Evolutionary conservation across 2,113 vertebrate species (phyloP), one percentile per base, ranked within the genome.

Genomic region (Corythoichthys intestinalis): DNA sequence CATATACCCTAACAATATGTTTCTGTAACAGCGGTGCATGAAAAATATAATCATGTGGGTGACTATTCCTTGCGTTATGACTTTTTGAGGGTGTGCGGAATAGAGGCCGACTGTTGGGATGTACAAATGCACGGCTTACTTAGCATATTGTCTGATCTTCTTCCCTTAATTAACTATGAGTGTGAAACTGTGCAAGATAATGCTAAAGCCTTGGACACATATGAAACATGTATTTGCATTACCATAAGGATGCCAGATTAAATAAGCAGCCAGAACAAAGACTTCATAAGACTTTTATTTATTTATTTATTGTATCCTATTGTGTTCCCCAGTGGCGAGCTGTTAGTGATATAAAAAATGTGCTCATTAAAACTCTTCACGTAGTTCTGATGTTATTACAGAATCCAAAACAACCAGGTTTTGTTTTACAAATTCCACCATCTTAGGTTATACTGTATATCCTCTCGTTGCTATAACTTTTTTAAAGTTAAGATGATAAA

Each of bases 251-350:
- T 73, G 28, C 62, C 54, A 66, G 65, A 66, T 68, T 60, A 65
- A 71, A 65, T 75, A 70, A 69, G 68, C 38, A 63, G 10, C n/a
- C 48, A 35, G 46, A 71, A 69, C 50, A 72, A 69, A 73, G 57
- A 37, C 34, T 58, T 53, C 65, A 0, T 50, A 49, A 70, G 67
- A 60, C 70, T 28, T 20, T 20, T 14, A 14, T 14, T 49, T 3
- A 4, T 49, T 49, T 52, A 4, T 66, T 56, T 76, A 14, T 58
- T 20, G 56, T 4, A 48, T 48, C 41, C 41, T 67, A 54, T 68
- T 65, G 52, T 44, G 44, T 1, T 35, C 74, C 41, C 60, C 41
- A 39, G 44, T 47, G 38, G 65, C 57, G 71, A 54, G 28, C 58
- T 67, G 10, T 44, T 62, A 6, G n/a, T 20, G 11, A 49, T 49